Base-by-base conservation (phyloP, 2,113 vertebrate genomes). In the Cettia cetti region DNA sequence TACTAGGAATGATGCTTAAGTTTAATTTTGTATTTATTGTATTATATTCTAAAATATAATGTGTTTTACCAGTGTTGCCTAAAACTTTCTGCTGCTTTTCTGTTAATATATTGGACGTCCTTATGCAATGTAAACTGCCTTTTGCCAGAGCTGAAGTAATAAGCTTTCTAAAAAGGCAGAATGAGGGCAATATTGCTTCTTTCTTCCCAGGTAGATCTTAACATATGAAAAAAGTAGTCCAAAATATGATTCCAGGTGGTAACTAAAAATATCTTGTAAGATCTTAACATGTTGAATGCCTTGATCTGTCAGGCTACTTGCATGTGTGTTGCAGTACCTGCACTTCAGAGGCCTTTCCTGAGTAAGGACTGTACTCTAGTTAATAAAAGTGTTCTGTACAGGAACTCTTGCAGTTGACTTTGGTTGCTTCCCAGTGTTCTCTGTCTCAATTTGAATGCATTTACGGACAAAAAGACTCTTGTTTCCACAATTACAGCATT, bases 141-240 rank as follows among this genome's bases (percentile, higher is more conserved):
- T 95, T 96, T 69, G 86, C 63, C 87, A 90, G 81, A 82, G 80
- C 54, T 80, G 76, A 88, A 85, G 76, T 81, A 85, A 71, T 65
- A 80, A 57, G 75, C 60, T 66, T 90, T 95, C 44, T 75, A 27
- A 84, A 92, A 95, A 97, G 92, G 95, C 89, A 95, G 94, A 96
- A 96, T 95, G 90, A 92, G 91, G 92, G 65, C 95, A 90, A 11
- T 30, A n/a, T 88, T 87, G 40, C 76, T 79, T 96, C 71, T 92
- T 4, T 88, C 61, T 93, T 96, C 77, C 39, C 84, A 30, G 82
- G 68, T 82, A 85, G 76, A 49, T 93, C 65, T 93, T 90, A 76
- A 59, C 71, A 39, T 88, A 35, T 42, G 54, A 66, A 89, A 87
- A 87, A 75, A 66, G 33, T 89, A 91, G 83, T 89, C 52, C 86